Conservation (phyloP, 1,140 invertebrate species). For the Hyles vespertilio region DNA sequence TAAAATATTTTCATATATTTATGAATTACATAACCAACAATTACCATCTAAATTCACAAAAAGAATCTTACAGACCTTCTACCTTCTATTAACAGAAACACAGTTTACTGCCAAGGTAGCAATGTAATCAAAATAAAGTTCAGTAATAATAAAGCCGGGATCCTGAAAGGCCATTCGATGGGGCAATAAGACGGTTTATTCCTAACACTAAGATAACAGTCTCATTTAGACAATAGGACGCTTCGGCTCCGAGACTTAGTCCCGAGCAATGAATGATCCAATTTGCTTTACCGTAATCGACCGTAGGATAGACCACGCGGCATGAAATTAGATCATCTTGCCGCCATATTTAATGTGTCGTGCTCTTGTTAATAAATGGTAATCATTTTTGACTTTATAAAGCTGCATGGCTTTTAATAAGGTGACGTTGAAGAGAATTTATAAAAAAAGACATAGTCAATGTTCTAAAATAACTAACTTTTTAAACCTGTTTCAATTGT, state of each 20-base stretch:
- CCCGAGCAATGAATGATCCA: constrained; percentile 53
- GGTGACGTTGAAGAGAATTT: too few species aligned
- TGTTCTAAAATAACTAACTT: too few species aligned
- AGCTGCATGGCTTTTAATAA: too few species aligned
- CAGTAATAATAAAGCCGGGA: constrained; percentile 20
- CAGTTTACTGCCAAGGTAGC: neutral
- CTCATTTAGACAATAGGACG: constrained; percentile 38
- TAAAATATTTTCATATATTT: too few species aligned
- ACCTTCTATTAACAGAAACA: neutral
- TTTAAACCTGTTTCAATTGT: too few species aligned
- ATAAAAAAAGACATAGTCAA: too few species aligned
- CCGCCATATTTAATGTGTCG: constrained; percentile 35
- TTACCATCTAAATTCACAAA: too few species aligned
- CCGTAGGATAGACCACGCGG: constrained; percentile 47
- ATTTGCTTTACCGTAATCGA: constrained; percentile 62
- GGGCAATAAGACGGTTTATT: constrained; percentile 23
- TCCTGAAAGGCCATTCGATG: constrained; percentile 8
- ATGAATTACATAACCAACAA: too few species aligned
- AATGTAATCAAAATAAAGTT: constrained; percentile 30
- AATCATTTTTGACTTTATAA: too few species aligned
- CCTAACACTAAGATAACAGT: constrained; percentile 35
- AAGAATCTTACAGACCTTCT: too few species aligned
- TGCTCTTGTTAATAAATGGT: constrained; percentile 7
- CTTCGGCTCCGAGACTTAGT: constrained; percentile 32
- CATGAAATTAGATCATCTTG: constrained; percentile 57